Evolutionary conservation across 1,140 invertebrate species (phyloP).

Genomic region (Rhagoletis zephyria): DNA sequence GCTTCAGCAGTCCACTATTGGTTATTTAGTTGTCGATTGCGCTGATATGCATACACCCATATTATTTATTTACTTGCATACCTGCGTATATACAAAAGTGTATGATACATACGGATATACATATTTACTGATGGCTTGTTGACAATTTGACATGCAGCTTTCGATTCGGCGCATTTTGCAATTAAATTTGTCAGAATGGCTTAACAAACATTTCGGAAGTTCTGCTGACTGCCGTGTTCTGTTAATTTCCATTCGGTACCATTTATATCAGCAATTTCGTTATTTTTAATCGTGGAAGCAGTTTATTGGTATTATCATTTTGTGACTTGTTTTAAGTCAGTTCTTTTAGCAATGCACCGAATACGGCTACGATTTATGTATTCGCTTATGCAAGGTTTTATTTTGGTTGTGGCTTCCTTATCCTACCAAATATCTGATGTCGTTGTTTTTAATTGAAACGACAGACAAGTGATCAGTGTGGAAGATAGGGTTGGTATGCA

Average conservation of each 20-base stretch:
- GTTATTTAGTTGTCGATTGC: neutral
- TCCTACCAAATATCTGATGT: no score
- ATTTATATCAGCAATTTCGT: no score
- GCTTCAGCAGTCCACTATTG: neutral
- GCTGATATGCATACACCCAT: neutral
- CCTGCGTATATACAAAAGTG: neutral
- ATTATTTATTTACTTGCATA: neutral
- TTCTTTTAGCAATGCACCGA: no score
- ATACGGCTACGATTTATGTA: no score
- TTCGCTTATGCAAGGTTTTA: no score
- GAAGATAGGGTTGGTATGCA: no score
- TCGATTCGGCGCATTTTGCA: neutral
- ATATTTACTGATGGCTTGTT: neutral
- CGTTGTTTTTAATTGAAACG: no score
- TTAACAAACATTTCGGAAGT: conserved; percentile 39
- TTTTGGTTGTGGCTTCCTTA: no score
- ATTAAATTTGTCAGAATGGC: conserved; percentile 45
- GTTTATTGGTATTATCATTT: neutral
- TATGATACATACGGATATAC: no score
- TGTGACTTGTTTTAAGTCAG: no score
- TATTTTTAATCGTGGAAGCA: neutral
- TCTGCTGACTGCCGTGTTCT: conserved; percentile 20
- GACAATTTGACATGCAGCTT: conserved; percentile 40
- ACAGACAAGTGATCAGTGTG: no score
- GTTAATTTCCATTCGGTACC: neutral